Base-by-base conservation (phyloP, 2,888 invertebrate genomes). In the Sclerodermus sp. region DNA sequence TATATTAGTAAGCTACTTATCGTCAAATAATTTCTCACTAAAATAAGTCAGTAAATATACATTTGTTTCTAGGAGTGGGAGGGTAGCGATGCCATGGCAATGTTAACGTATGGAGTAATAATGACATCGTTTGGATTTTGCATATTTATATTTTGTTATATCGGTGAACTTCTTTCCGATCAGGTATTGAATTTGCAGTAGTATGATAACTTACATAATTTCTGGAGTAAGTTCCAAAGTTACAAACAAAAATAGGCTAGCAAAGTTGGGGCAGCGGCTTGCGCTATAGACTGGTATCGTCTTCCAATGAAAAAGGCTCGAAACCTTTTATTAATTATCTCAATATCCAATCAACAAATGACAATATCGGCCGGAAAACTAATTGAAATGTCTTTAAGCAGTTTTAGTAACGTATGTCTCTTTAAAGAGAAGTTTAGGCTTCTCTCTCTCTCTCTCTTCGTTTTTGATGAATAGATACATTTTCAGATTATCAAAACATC, bases 1-100 rank as follows among this genome's bases (percentile, higher is more conserved):
- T 31, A 64, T 74, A 34, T 45, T 57, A 48, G 34, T 34, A 34
- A n/a, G 34, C 13, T n/a, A 57, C 56, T 2, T 61, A 57, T 17
- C 60, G 58, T 16, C 63, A 59, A 39, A 49, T 57, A 17, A 48
- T 56, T 23, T 57, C 61, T 47, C 45, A 57, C 4, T 46, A 48
- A 4, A 13, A 16, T 1, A 43, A 49, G 32, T 44, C 59, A 8
- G 13, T 34, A 3, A 47, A 32, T 47, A 34, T 12, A 41, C 32
- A 13, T 43, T 55, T 23, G 45, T 31, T 10, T 39, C 6, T 16
- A 44, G 34, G 40, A 34, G 15, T 44, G 39, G 44, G 34, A 44
- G 9, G n/a, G 32, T 29, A 6, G 42, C 12, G 8, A 49, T 18
- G 14, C 34, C 32, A 10, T 40, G 2, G 46, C 39, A 18, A 39